Evolutionary conservation across 2,113 vertebrate species (phyloP), one percentile per base, ranked within the genome.

Genomic region (Ranitomeya imitator): DNA sequence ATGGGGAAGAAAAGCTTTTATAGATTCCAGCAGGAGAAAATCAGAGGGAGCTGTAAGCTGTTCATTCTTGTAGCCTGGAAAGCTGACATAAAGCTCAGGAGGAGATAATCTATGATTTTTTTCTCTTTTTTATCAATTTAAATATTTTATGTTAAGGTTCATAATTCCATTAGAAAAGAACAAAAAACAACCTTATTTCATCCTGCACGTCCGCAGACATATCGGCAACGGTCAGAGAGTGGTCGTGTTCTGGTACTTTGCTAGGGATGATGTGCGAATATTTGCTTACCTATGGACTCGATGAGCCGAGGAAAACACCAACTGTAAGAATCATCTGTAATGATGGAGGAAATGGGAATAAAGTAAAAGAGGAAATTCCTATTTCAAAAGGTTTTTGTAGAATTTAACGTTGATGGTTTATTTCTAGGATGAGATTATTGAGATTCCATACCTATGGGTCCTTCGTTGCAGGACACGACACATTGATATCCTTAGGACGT

Each of bases 161-260:
- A 37, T 87, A 81, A 87, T 87, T 65, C 78, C 76, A 87, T 87
- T 87, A 80, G 67, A 71, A n/a, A 51, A 63, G 26, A 86, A 60
- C 18, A 57, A 31, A 67, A 84, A 57, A 37, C 37, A 69, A 6
- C 51, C 63, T 52, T 51, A 69, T 80, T 59, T 80, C 21, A 1
- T 60, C 23, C 13, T 80, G 15, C 55, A 60, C 12, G 21, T 45
- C 31, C 69, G 61, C 45, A 54, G 37, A 51, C 6, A 15, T 14
- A 69, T 65, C 19, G 10, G 73, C 73, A 52, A 15, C 79, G 67
- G 80, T 83, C 81, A 69, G 37, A 11, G 37, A 67, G 12, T 26
- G 16, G 59, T 31, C 18, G 16, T 82, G 26, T 83, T 21, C 77
- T 79, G 52, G 80, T 19, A 23, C 21, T 63, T 83, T 51, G 45